Base-by-base conservation (phyloP, 1,140 invertebrate species). In the Orius insidiosus region DNA sequence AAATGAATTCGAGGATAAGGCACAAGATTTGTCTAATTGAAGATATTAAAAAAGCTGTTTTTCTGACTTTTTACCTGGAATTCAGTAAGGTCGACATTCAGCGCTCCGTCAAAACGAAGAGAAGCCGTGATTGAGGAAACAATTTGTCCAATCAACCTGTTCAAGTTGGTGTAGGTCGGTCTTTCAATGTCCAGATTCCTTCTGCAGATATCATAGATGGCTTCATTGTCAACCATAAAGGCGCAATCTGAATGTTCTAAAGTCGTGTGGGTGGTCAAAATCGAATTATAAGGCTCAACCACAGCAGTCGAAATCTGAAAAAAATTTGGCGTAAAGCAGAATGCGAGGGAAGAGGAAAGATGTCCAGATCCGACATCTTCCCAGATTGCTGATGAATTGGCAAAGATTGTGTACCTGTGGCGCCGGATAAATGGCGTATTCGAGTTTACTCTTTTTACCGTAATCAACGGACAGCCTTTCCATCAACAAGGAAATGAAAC, bases 201-300 rank as follows among this genome's bases (percentile, higher is more conserved):
- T 40, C 83, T 70, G 65, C 87, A 92, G 60, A 92, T 89, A 59
- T 92, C 85, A 53, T 89, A 92, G 57, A 92, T 89, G 51, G 84
- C 85, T 62, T 89, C 85, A 61, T 87, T 82, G 65, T 88, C 83
- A 13, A 86, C 82, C 72, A 75, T 72, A 58, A 80, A 78, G 18
- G 75, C 74, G 56, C 72, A 78, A 57, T 79, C 76, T 1, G 74
- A 72, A 55, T 78, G 72, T 54, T 78, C 72, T 35, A 74, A 56
- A 5, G 71, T 73, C 3, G 71, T 71, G 52, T 74, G 71, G 9
- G 71, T 74, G 11, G 71, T 74, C 18, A 75, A 56, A 49, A 76
- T 69, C 4, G 72, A 69, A 55, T 75, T 78, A 64, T 80, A 80
- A 0, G 77, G 76, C 54, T 80, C 76, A 10, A 79, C 77, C 2